A percentile compares a stretch with the other conserved stretches of the same genome.
Conservation (phyloP, 2,888 invertebrate genomes). For the Enoplolaimus lenunculus region DNA sequence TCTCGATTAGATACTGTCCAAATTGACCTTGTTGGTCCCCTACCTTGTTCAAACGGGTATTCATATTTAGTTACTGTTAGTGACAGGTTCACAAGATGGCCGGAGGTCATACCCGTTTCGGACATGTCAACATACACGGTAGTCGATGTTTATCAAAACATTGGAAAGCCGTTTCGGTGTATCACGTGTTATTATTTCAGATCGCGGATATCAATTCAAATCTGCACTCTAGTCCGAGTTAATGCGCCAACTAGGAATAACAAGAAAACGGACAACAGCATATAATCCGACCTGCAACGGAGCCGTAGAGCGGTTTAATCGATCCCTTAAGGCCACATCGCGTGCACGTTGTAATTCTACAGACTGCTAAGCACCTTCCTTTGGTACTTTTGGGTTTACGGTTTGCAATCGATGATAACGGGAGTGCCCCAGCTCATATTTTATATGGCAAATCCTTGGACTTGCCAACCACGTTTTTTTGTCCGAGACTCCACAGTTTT, state of each 20-base stretch:
- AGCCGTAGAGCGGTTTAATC: background rate
- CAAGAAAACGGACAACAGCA: background rate
- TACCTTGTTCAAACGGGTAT: background rate
- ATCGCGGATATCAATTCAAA: background rate
- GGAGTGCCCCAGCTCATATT: background rate
- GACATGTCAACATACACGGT: background rate
- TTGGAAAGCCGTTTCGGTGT: background rate
- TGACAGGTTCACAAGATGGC: background rate
- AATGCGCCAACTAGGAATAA: background rate
- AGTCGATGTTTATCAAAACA: background rate
- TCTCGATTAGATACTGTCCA: background rate
- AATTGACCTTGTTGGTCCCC: background rate
- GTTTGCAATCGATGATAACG: background rate
- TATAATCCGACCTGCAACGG: background rate
- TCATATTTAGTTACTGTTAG: background rate
- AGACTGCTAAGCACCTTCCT: background rate
- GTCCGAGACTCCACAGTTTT: background rate
- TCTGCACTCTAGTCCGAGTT: background rate
- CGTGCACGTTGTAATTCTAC: background rate
- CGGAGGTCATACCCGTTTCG: background rate
- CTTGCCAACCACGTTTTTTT: too few relatives aligned
- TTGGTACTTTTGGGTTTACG: background rate
- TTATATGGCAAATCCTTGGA: background rate
- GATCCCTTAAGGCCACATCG: background rate
- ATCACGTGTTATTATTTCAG: background rate